A percentile compares a stretch with the other conserved stretches of the same genome.
These are phyloP conservation scores for Halictus quadricinctus DNA, from an alignment of 2,888 invertebrate genomes.

Conservation along the genomic window DNA sequence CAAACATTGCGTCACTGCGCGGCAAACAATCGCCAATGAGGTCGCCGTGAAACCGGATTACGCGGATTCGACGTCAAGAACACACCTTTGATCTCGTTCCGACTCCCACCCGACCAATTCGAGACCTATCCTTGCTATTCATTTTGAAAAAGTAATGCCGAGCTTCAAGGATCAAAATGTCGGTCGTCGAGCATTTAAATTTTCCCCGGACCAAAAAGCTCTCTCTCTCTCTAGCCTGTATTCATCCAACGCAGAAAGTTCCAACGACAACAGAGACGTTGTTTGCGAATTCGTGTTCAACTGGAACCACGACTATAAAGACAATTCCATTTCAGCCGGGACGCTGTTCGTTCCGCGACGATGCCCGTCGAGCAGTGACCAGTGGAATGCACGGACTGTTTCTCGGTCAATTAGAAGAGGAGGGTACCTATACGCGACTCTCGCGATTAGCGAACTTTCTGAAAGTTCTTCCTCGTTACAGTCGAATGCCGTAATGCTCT, in stretches of 20 bases:
- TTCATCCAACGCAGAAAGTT: conserved; percentile 36
- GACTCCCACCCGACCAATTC: neutral
- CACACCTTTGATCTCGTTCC: neutral
- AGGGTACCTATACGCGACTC: conserved; percentile 27
- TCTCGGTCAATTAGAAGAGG: conserved; percentile 61
- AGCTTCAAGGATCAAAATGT: neutral
- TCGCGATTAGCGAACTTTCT: conserved; percentile 34
- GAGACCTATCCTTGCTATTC: neutral
- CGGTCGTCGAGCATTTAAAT: neutral
- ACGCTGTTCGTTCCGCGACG: conserved; percentile 1
- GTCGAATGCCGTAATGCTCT: conserved; percentile 15
- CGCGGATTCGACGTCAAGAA: neutral
- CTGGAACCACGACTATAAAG: conserved; percentile 22
- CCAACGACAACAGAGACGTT: conserved; percentile 19
- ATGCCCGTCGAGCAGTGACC: conserved; percentile 1
- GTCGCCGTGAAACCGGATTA: conserved; percentile 16
- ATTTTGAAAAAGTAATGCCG: neutral
- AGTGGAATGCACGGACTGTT: conserved; percentile 50
- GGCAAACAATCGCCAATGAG: conserved; percentile 34
- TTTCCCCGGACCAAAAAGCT: neutral
- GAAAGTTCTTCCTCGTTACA: conserved; percentile 49
- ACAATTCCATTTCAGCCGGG: conserved; percentile 36
- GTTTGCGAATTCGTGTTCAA: conserved; percentile 28
- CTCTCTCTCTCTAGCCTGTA: neutral
- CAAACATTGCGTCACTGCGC: conserved; percentile 41